Evolutionary conservation across 2,888 invertebrate species (phyloP), one percentile per base, ranked within the genome.

Genomic region (Acanthopleura granulata): DNA sequence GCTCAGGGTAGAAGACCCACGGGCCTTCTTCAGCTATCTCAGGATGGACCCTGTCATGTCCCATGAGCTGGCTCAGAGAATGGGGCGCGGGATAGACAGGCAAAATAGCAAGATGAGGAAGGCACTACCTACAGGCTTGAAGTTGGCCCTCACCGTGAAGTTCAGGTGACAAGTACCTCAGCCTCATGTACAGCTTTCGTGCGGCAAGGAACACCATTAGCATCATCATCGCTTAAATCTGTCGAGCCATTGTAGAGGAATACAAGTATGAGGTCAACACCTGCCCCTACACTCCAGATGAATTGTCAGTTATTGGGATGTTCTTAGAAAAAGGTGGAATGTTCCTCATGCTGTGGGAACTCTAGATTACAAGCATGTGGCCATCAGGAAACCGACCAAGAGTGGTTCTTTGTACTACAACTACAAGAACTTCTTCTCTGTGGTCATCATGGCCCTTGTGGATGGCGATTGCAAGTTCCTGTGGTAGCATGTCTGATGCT

Each of bases 171-270:
- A 77, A 73, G 29, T 81, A 81, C 76, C 16, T 49, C 29, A 51
- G 62, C 61, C 76, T 83, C 76, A 25, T 74, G 76, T 82, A 57
- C 62, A 77, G 62, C 25, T 81, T 75, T 77, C 75, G 80, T 61
- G 81, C 80, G 12, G 77, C 79, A 3, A 72, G 80, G 73, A 82
- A 81, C 77, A 80, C 80, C 71, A 72, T 76, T 12, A 75, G 75
- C 49, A 40, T 80, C n/a, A 62, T 78, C 9, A 76, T 82, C 16
- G 50, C 74, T 66, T 81, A 81, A 73, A 81, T 79, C 27, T 82
- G 81, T 71, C 66, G 76, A 25, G 78, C 78, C 66, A 79, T 79
- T 29, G 57, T 78, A 27, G 74, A 76, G n/a, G 79, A 79, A 72
- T 80, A 78, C 75, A 18, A 71, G 72, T 49, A 62, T 15, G 62